phyloP scores from a whole-genome alignment of 2,797 vertebrate species.

The Pachyuromys duprasi region DNA sequence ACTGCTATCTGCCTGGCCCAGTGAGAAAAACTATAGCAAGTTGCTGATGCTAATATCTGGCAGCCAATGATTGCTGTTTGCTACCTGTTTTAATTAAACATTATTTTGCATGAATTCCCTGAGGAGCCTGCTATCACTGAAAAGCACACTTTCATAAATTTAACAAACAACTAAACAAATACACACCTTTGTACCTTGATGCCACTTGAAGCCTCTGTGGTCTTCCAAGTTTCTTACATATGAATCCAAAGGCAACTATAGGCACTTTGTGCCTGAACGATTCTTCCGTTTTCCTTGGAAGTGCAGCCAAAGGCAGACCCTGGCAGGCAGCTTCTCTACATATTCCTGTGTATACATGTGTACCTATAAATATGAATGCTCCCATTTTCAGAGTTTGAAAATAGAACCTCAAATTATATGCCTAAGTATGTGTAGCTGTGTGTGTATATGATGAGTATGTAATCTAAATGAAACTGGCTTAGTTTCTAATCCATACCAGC shows the following conservation, averaged over 20 bases:
- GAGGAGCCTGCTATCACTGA: conserved; percentile 49
- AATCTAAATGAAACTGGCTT: conserved; percentile 70
- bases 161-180: conserved; percentile 65
- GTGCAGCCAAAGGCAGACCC: conserved; percentile 69
- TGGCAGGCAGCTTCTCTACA: conserved; percentile 63
- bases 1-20: conserved; percentile 35
- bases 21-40: conserved; percentile 54
- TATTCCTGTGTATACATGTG: conserved; percentile 61
- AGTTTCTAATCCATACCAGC: conserved; percentile 67
- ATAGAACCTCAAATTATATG: conserved; percentile 65
- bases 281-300: conserved; percentile 68
- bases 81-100: conserved; percentile 73
- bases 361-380: conserved; percentile 77
- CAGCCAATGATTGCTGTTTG: conserved; percentile 41
- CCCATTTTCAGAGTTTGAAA: conserved; percentile 72
- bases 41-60: conserved; percentile 59
- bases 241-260: conserved; percentile 34
- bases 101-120: conserved; percentile 57
- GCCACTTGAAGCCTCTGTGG: conserved; percentile 22
- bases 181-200: conserved; percentile 24
- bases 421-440: background rate
- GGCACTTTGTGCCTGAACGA: conserved; percentile 68
- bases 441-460: background rate
- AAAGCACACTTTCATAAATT: conserved; percentile 56
- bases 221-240: conserved; percentile 41